Base-by-base conservation (phyloP, 2,113 vertebrate species). In the Phocoena sinus region DNA sequence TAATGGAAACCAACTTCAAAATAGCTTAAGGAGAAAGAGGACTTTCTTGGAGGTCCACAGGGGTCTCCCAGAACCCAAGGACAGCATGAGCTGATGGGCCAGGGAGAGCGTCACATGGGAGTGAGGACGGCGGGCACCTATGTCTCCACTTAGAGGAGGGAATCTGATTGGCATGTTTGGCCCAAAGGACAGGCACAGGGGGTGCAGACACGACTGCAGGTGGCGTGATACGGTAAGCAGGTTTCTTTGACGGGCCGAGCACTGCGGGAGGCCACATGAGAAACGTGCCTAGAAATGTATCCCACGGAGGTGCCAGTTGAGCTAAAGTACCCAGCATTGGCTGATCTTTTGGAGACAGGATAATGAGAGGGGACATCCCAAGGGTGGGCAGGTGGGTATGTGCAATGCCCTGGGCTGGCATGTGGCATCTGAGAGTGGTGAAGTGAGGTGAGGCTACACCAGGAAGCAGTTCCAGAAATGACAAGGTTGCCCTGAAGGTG, bases 201-300 rank as follows among this genome's bases (percentile, higher is more conserved):
- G 79, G 23, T 74, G n/a, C 18, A 41, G 28, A 2, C 82, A 3
- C 0, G 0, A 53, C 77, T 67, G 56, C 28, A 20, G 41, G 21
- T 6, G 44, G 12, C 28, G 3, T 6, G 1, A 18, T 31, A 25
- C 7, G 50, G 31, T 31, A 56, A 33, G 20, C 21, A 23, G 80
- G 14, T 56, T 67, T 53, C 44, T 53, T 44, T 41, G 68, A n/a
- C 1, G 2, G 8, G 50, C 73, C 0, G 0, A 2, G 3, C 2
- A 0, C 20, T 4, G 8, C n/a, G 26, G 41, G 14, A n/a, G 17
- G 47, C 21, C n/a, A 20, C 38, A 0, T 12, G 31, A 18, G 14
- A 12, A n/a, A 60, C 2, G 31, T 0, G 1, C n/a, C 6, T 20
- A 6, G 71, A 18, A 13, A 9, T 4, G 10, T 79, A 21, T 53